phyloP scores from a whole-genome alignment of 2,797 vertebrate species.

The Odontamblyopus rebecca region DNA sequence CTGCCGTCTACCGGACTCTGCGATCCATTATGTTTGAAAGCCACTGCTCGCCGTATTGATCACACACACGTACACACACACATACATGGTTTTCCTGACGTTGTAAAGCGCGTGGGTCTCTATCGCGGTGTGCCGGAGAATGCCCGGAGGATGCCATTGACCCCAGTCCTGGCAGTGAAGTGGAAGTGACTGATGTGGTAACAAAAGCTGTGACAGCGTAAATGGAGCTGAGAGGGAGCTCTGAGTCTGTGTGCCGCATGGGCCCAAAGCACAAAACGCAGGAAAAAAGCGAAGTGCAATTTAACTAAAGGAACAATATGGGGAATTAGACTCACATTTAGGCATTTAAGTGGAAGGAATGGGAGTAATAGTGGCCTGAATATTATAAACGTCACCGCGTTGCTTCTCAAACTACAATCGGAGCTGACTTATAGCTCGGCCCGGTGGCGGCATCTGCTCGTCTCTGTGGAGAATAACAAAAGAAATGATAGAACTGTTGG shows the following conservation, averaged over 20 bases:
- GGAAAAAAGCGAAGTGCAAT: background rate
- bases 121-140: constrained; percentile 33
- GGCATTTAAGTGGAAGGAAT: no score
- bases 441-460: no score
- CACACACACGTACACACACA: constrained; percentile 15
- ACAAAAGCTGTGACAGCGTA: constrained; percentile 54
- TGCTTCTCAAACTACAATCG: no score
- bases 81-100: constrained; percentile 3
- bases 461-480: no score
- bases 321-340: no score
- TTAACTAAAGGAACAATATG: background rate
- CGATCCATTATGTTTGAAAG: constrained; percentile 46
- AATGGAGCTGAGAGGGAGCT: constrained; percentile 52
- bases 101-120: constrained; percentile 16
- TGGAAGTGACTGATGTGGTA: constrained; percentile 62
- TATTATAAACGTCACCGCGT: no score
- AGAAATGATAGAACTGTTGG: no score
- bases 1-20: constrained; percentile 13
- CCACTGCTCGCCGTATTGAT: constrained; percentile 41
- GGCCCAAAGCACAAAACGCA: background rate
- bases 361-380: no score
- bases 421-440: no score
- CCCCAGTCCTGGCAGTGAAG: constrained; percentile 48
- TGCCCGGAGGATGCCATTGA: constrained; percentile 57
- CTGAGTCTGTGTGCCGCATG: constrained; percentile 22